Evolutionary conservation across 2,888 invertebrate genomes (phyloP).

Genomic region (Torymus tubicola): DNA sequence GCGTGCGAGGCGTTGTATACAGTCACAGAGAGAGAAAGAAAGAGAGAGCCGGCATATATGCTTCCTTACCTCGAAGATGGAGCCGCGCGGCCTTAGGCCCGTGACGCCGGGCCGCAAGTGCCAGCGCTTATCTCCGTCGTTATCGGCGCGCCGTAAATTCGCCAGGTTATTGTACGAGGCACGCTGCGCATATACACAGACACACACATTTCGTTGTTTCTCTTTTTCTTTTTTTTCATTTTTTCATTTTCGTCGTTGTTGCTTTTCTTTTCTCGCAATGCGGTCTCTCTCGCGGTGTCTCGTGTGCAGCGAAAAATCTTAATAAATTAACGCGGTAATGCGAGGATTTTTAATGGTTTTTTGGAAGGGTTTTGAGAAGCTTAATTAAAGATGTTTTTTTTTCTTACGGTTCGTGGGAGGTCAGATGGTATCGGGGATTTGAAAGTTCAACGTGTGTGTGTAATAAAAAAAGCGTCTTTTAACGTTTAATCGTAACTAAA

Average conservation of each 20-base stretch:
- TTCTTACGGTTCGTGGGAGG: too few species aligned
- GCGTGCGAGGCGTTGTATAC: too few species aligned
- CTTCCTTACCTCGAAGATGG: slow-evolving; percentile 69
- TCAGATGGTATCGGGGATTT: too few species aligned
- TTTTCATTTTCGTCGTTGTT: not conserved
- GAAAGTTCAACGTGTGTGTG: not conserved
- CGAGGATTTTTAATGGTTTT: too few species aligned
- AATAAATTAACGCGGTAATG: too few species aligned
- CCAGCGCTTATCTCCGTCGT: slow-evolving; percentile 60
- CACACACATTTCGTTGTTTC: slow-evolving; percentile 31
- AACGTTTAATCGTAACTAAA: too few species aligned
- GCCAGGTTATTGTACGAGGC: slow-evolving; percentile 75
- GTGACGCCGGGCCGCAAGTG: slow-evolving; percentile 47
- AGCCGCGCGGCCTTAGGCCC: slow-evolving; percentile 49
- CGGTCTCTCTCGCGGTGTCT: not conserved
- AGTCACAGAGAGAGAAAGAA: too few species aligned
- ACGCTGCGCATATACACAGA: slow-evolving; percentile 65
- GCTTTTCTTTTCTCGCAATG: slow-evolving; percentile 22
- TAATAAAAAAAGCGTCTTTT: too few species aligned
- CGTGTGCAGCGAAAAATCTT: too few species aligned
- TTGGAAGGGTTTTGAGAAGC: too few species aligned
- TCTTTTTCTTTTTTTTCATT: slow-evolving; percentile 58
- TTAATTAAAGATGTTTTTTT: too few species aligned
- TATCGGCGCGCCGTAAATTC: slow-evolving; percentile 70
- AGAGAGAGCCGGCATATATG: too few species aligned